These are phyloP conservation scores for Aleiodes alternator DNA, from an alignment of 2,888 invertebrate genomes.

Conservation along the genomic window DNA sequence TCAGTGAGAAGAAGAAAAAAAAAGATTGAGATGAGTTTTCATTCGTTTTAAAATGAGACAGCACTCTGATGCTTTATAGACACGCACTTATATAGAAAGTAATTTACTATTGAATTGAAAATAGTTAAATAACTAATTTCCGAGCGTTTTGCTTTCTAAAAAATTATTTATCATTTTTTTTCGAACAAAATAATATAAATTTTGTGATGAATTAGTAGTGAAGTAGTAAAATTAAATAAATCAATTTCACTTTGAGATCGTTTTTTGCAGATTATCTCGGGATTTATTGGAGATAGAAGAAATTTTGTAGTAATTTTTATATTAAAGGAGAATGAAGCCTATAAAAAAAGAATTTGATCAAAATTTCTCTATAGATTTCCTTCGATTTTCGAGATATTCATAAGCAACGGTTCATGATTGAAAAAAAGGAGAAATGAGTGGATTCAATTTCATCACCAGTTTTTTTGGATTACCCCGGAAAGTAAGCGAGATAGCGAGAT, in stretches of 20 bases:
- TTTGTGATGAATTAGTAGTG: too few species aligned
- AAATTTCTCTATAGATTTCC: background rate
- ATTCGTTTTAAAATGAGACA: conserved; percentile 12
- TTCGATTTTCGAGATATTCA: background rate
- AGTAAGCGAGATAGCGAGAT: too few species aligned
- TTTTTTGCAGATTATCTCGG: too few species aligned
- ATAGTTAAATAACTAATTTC: background rate
- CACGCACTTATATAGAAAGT: conserved; percentile 4
- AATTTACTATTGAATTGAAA: conserved; percentile 17
- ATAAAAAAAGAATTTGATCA: background rate
- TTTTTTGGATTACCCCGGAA: too few species aligned
- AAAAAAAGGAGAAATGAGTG: too few species aligned
- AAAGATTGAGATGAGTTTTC: conserved; percentile 8
- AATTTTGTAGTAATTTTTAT: too few species aligned
- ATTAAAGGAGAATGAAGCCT: background rate
- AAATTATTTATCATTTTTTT: background rate
- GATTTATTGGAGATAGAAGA: too few species aligned
- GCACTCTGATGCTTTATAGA: background rate
- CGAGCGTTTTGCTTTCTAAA: conserved; percentile 9
- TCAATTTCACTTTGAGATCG: too few species aligned
- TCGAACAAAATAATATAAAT: too few species aligned
- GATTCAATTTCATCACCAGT: too few species aligned
- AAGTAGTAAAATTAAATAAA: too few species aligned
- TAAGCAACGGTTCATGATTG: too few species aligned
- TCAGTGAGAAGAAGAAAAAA: conserved; percentile 4